Evolutionary conservation across 2,888 invertebrate genomes (phyloP).

Genomic region (Hirtodrosophila confusa): DNA sequence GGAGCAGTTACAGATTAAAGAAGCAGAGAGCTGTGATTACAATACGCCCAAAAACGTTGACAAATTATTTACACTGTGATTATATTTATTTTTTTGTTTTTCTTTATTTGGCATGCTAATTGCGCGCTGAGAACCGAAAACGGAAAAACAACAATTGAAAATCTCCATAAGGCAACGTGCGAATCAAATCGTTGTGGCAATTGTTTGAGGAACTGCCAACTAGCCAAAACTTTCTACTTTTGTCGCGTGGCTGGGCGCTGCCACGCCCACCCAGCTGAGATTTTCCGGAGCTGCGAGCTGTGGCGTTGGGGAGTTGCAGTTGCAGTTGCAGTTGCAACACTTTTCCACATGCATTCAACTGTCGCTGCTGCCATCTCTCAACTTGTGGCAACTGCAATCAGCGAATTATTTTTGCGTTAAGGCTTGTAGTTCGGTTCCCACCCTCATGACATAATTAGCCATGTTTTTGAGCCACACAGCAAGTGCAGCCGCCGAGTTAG

Average conservation of each 20-base stretch:
- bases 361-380: constrained; percentile 49
- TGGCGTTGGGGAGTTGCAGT: too few relatives aligned
- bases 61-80: constrained; percentile 58
- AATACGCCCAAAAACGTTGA: constrained; percentile 52
- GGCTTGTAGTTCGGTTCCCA: constrained; percentile 70
- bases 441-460: constrained; percentile 84
- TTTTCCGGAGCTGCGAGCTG: constrained; percentile 48
- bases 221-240: constrained; percentile 73
- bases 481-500: constrained; percentile 25
- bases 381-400: constrained; percentile 38
- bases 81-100: constrained; percentile 6
- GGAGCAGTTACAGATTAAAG: constrained; percentile 20
- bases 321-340: constrained; percentile 43
- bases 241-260: constrained; percentile 71
- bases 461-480: constrained; percentile 48
- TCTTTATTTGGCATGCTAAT: constrained; percentile 71
- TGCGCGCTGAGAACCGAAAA: constrained; percentile 73
- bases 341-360: constrained; percentile 53
- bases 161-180: constrained; percentile 60
- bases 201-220: constrained; percentile 51
- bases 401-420: constrained; percentile 53
- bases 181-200: constrained; percentile 54
- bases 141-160: constrained; percentile 64
- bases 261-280: constrained; percentile 39
- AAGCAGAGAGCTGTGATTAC: constrained; percentile 4